Evolutionary conservation across 1,140 invertebrate species (phyloP), one percentile per base, ranked within the genome.

Genomic region (Drosophila triauraria): DNA sequence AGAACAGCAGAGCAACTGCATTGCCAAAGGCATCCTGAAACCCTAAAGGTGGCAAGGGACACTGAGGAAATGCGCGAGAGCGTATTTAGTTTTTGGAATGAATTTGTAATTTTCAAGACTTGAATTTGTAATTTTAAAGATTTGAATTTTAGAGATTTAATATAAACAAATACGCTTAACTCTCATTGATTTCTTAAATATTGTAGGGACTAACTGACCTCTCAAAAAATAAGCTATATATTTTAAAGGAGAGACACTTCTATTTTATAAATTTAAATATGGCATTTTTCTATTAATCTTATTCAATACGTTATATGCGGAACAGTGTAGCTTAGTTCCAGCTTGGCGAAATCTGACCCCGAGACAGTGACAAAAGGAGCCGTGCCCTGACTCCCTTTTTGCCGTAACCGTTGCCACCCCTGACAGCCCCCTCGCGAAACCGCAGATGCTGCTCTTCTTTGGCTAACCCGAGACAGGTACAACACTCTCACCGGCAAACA

Each of bases 401-500:
- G 5, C 53, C 61, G 32, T n/a, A 3, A 63, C 67, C 53, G 9
- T 10, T 44, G 17, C 17, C 38, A 15, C 44, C 59, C 13, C 27
- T 23, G 20, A 54, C 32, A 54, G 27, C 17, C 47, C 46, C 51
- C 53, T 20, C 67, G 65, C 30, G 53, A 48, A 61, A 68, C 74
- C 74, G 54, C 69, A 78, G 40, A 47, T 30, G 64, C 57, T 68
- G 61, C 64, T 75, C 57, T 75, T 83, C 80, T 87, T 86, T 88
- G 84, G 71, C 75, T 62, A 83, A 83, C 80, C 76, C 62, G 83
- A 88, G 71, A 80, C 83, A 74, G 75, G 65, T 25, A 59, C 74
- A 80, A 75, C 71, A 80, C 78, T 64, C 80, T 43, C 32, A 43
- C 38, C 38, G 17, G 20, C 35, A 67, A 59, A 46, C 54, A 46